phyloP scores from a whole-genome alignment of 2,888 invertebrate genomes.

The Micoletzkya japonica region DNA sequence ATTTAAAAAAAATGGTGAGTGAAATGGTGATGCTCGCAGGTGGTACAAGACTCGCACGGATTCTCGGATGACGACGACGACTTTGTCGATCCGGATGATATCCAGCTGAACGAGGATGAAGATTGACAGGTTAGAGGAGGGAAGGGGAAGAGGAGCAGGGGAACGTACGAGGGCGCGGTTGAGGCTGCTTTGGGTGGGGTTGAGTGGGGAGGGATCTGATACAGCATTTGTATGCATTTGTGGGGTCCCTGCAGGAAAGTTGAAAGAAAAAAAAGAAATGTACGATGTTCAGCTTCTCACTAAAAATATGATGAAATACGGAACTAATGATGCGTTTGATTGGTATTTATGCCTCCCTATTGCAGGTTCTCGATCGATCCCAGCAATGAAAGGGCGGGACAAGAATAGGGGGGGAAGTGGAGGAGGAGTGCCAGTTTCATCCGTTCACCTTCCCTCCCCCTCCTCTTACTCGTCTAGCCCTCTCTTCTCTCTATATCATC shows the following conservation, averaged over 20 bases:
- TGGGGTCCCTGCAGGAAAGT: neutral
- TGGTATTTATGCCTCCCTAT: neutral
- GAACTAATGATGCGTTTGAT: neutral
- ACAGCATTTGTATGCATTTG: neutral
- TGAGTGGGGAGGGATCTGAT: neutral
- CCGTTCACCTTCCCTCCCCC: neutral
- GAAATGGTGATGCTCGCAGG: constrained; percentile 22
- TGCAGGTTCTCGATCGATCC: constrained; percentile 25
- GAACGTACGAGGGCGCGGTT: neutral
- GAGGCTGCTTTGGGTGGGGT: neutral
- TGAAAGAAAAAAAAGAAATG: too few relatives aligned
- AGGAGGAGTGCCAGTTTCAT: neutral
- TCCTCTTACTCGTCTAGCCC: neutral
- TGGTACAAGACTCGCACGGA: constrained; percentile 35
- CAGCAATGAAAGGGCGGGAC: too few relatives aligned
- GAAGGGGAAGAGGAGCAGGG: neutral
- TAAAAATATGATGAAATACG: too few relatives aligned
- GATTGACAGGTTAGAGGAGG: constrained; percentile 47
- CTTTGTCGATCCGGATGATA: constrained; percentile 55
- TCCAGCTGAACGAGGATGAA: constrained; percentile 55
- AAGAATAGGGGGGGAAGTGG: too few relatives aligned
- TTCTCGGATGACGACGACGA: constrained; percentile 49
- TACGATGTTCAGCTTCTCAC: too few relatives aligned
- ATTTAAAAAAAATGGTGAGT: neutral
- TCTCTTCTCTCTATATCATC: neutral